Conservation (phyloP, 2,888 invertebrate species). For the Drosophila longiperda region DNA sequence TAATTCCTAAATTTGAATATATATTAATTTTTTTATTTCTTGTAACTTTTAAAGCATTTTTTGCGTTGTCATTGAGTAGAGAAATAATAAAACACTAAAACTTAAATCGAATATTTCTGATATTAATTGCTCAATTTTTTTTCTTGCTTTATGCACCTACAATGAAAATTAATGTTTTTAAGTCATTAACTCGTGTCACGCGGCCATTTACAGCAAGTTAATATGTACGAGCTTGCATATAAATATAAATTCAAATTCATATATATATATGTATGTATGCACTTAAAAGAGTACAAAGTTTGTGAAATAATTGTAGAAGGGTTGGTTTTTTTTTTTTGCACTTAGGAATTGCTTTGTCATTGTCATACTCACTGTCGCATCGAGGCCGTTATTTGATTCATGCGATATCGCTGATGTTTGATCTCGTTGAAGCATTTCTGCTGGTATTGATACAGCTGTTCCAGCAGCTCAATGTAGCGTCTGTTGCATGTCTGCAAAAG, state of each 20-base stretch:
- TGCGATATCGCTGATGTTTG: conserved; percentile 95
- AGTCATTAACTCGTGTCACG: conserved; percentile 25
- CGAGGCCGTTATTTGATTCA: conserved; percentile 91
- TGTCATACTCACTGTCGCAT: conserved; percentile 90
- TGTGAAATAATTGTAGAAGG: conserved; percentile 18
- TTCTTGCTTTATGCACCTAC: background rate
- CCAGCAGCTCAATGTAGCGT: conserved; percentile 93
- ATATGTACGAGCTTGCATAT: conserved; percentile 3
- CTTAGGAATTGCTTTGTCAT: background rate
- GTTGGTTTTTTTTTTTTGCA: conserved; percentile 16
- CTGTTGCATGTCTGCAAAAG: conserved; percentile 87
- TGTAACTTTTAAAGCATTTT: background rate
- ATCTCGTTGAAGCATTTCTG: conserved; percentile 95
- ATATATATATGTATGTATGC: background rate
- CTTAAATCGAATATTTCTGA: too few relatives aligned
- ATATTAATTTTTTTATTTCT: background rate
- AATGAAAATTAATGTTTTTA: background rate
- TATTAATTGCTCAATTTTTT: background rate
- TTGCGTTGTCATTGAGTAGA: background rate
- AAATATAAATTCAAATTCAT: conserved; percentile 2
- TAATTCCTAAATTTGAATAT: background rate
- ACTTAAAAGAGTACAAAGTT: background rate
- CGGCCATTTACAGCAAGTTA: conserved; percentile 4
- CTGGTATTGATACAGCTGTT: conserved; percentile 93
- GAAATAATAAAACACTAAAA: background rate